A percentile compares a stretch with the other conserved stretches of the same genome.
Evolutionary conservation across 2,113 vertebrate species (phyloP).

Genomic region (Proterorhinus semilunaris): DNA sequence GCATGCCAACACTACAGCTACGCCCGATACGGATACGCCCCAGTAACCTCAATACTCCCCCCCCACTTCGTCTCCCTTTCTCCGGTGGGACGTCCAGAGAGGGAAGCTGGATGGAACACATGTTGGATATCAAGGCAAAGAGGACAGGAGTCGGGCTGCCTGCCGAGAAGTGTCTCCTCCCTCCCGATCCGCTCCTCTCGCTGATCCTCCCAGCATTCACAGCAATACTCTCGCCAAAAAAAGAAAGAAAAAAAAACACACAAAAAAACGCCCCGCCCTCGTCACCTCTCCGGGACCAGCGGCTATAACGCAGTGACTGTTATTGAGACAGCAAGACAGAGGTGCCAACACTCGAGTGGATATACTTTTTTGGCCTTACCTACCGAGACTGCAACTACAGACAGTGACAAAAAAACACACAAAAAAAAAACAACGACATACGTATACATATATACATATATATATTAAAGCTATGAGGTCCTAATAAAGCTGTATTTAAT

Average conservation of each 20-base stretch:
- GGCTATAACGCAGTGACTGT: conserved; percentile 37
- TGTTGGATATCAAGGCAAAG: conserved; percentile 37
- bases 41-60: conserved; percentile 41
- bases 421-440: conserved; percentile 33
- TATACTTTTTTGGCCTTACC: conserved; percentile 53
- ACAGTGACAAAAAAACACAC: conserved; percentile 21
- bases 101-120: conserved; percentile 44
- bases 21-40: conserved; percentile 45
- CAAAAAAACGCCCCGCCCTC: conserved; percentile 17
- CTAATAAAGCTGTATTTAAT: conserved; percentile 80
- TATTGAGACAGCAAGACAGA: conserved; percentile 41
- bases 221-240: conserved; percentile 66
- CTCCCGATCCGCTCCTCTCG: conserved; percentile 16
- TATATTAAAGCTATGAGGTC: conserved; percentile 61
- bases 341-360: conserved; percentile 56
- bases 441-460: conserved; percentile 47
- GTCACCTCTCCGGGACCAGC: conserved; percentile 29
- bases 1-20: conserved; percentile 37
- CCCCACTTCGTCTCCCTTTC: conserved; percentile 11
- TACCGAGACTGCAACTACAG: conserved; percentile 54
- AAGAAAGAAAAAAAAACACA: too few relatives aligned
- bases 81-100: conserved; percentile 29
- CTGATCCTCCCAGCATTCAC: conserved; percentile 58
- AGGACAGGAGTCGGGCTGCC: conserved; percentile 39
- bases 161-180: conserved; percentile 20